Evolutionary conservation across 1,140 invertebrate genomes (phyloP), one percentile per base, ranked within the genome.

Genomic region (Drosophila athabasca): DNA sequence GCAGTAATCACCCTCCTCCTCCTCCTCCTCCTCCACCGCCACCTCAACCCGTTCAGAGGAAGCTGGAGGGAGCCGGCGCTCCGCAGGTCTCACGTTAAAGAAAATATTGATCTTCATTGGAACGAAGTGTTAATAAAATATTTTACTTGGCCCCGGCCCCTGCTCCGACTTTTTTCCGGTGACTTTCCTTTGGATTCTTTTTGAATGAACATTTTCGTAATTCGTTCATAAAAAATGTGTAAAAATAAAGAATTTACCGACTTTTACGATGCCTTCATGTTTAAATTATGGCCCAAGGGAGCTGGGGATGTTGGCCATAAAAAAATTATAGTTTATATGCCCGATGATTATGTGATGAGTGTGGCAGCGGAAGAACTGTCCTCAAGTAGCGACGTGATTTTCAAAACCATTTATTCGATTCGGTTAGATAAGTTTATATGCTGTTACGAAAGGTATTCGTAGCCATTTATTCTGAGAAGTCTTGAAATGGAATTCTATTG

Each of bases 91-190:
- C 50, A 69, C 69, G 74, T 61, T 87, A 87, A 87, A 4, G 82
- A 88, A 88, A 87, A 87, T 87, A 87, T 88, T 88, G 82, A 87
- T 87, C 83, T 87, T 87, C 83, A 87, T 62, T 79, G 83, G 83
- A 87, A 87, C 65, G 71, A 82, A 87, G 82, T 87, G 82, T 88
- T 87, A 87, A 87, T 87, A 87, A 87, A 87, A 87, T 87, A 87
- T 88, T 87, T 71, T 71, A 46, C 66, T 82, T 62, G 46, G 58
- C 65, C 7, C 2, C 29, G 29, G 29, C 29, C 7, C 8, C 8
- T 31, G 31, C 31, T 31, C 31, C 3, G 31, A 26, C 4, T 26
- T 53, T 62, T 53, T 22, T 59, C 31, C 29, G 7, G 26, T 9
- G 35, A 43, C 11, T 15, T 26, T 29, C 60, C 71, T 55, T 69